Base-by-base conservation (phyloP, 1,140 invertebrate species). In the Leptinotarsa texana region DNA sequence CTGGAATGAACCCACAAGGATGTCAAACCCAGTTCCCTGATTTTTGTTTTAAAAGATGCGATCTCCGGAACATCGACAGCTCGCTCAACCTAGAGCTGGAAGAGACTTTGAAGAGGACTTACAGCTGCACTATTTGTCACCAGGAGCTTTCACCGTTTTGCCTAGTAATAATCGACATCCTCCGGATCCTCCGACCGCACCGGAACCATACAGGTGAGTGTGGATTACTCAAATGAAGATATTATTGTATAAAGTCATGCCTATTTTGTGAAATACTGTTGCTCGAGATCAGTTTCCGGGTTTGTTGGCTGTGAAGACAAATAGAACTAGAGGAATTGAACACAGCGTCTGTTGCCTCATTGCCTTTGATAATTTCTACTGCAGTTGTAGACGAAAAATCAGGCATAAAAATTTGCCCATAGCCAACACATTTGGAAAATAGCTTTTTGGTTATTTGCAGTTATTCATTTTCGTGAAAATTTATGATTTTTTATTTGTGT, bases 101-200 rank as follows among this genome's bases (percentile, higher is more conserved):
- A 73, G 51, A 49, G 61, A 73, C 4, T 73, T 73, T 27, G 71
- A 73, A 48, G 71, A 73, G 18, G 83, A 84, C 33, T 24, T 83
- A 63, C 73, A 82, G 24, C 77, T 82, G 62, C 77, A 78, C 42
- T 83, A 83, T 71, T 72, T 84, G 63, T 69, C 82, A 15, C 84
- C 84, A 3, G 84, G 83, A 49, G 83, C 84, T 48, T 85, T 85
- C 73, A 85, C 83, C 1, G 79, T 85, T 3, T 66, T 85, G 3
- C 81, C 82, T 17, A 78, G 80, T 21, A 82, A 84, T 33, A 75
- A 79, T 48, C 72, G 62, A 5, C 68, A 74, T 15, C 76, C 80
- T 22, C 80, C 80, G 22, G 81, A 84, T 72, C 79, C 79, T 57
- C 83, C 83, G 11, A 51, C 71, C 17, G 81, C 80, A 49, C 82